These are phyloP conservation scores for Brachionus paranguensis DNA, from an alignment of 1,140 invertebrate genomes.

Conservation along the genomic window DNA sequence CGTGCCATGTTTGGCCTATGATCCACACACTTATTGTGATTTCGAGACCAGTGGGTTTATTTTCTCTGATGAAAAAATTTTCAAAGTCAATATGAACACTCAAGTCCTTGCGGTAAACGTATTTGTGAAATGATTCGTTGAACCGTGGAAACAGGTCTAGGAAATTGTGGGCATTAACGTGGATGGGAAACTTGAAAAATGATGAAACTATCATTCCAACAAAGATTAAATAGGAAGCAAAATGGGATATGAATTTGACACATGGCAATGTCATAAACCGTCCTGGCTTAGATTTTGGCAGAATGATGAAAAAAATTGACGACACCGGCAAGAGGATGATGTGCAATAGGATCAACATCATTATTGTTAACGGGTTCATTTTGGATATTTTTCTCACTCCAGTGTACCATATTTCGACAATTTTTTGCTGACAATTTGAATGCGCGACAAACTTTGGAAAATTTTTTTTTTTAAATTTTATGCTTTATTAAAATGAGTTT, in stretches of 20 bases:
- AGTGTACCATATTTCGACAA: slow-evolving; percentile 42
- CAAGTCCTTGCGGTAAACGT: not conserved
- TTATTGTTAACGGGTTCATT: slow-evolving; percentile 28
- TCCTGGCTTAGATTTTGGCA: not conserved
- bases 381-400: slow-evolving; percentile 31
- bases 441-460: slow-evolving; percentile 41
- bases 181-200: not conserved
- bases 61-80: slow-evolving; percentile 30
- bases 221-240: slow-evolving; percentile 63
- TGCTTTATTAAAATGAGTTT: too few species aligned
- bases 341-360: not conserved
- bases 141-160: not conserved
- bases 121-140: not conserved
- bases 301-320: slow-evolving; percentile 14
- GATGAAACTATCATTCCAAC: slow-evolving; percentile 59
- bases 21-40: slow-evolving; percentile 21
- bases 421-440: slow-evolving; percentile 42
- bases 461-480: too few species aligned
- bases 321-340: not conserved
- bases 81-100: not conserved
- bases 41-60: not conserved
- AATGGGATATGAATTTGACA: slow-evolving; percentile 55
- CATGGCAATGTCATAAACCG: slow-evolving; percentile 48
- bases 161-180: not conserved
- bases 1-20: slow-evolving; percentile 50